A percentile compares a stretch with the other conserved stretches of the same genome.
Evolutionary conservation across 2,797 vertebrate genomes (phyloP).

Genomic region (Octomys mimax): DNA sequence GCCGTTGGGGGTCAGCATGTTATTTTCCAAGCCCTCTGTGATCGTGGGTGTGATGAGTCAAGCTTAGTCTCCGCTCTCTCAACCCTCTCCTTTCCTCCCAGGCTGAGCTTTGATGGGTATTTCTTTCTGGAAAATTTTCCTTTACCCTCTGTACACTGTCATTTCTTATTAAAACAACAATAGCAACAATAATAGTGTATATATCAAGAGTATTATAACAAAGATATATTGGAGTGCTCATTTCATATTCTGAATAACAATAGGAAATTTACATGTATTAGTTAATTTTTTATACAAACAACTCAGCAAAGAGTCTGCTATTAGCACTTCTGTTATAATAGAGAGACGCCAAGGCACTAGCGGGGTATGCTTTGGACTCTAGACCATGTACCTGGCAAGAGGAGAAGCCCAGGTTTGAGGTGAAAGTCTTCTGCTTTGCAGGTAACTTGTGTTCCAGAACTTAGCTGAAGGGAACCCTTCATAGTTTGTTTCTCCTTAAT

Average conservation of each 20-base stretch:
- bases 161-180: slow-evolving; percentile 29
- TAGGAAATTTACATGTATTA: background rate
- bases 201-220: background rate
- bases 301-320: background rate
- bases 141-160: background rate
- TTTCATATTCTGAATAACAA: background rate
- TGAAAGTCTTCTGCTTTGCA: background rate
- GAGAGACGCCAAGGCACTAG: background rate
- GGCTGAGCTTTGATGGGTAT: slow-evolving; percentile 71
- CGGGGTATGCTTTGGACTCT: background rate
- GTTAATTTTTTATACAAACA: slow-evolving; percentile 1
- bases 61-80: slow-evolving; percentile 24
- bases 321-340: background rate
- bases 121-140: slow-evolving; percentile 47
- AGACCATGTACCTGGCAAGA: background rate
- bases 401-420: background rate
- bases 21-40: slow-evolving; percentile 43
- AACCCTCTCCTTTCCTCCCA: slow-evolving; percentile 43
- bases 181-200: background rate
- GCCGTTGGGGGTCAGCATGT: background rate
- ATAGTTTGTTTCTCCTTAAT: background rate
- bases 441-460: background rate
- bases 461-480: background rate
- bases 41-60: slow-evolving; percentile 67
- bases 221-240: background rate